These are phyloP conservation scores for Podarcis raffonei DNA, from an alignment of 2,113 vertebrate genomes.

Conservation along the genomic window DNA sequence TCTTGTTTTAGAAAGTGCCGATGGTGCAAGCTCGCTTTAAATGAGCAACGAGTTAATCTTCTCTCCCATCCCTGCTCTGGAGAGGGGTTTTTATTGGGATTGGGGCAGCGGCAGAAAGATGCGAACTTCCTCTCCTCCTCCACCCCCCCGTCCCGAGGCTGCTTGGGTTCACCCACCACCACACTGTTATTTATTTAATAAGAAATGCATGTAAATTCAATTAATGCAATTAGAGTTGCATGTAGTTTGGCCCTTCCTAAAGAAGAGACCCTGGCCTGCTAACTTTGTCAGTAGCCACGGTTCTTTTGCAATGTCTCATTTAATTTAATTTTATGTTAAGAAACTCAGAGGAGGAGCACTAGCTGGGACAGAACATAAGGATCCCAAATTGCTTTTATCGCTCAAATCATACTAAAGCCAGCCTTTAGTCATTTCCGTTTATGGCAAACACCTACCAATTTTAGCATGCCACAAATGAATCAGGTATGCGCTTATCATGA, in stretches of 20 bases:
- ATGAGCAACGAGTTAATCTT: neutral
- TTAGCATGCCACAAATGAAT: neutral
- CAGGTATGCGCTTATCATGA: neutral
- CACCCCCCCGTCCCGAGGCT: too few relatives aligned
- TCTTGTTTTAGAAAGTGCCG: neutral
- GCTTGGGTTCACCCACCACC: too few relatives aligned
- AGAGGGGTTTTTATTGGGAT: too few relatives aligned
- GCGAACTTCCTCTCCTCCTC: too few relatives aligned
- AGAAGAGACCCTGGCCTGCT: too few relatives aligned
- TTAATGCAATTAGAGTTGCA: too few relatives aligned
- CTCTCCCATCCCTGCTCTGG: too few relatives aligned
- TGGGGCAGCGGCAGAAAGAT: too few relatives aligned
- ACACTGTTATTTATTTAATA: too few relatives aligned
- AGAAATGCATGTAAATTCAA: too few relatives aligned
- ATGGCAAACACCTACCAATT: neutral
- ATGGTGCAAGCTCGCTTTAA: too few relatives aligned
- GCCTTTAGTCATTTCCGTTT: neutral
- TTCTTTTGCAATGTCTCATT: neutral
- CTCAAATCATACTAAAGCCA: neutral
- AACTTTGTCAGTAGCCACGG: neutral
- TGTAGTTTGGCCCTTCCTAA: too few relatives aligned
- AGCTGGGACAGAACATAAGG: neutral
- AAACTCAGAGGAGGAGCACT: neutral
- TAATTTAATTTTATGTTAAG: neutral
- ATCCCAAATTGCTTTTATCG: neutral